Base-by-base conservation (phyloP, 2,888 invertebrate genomes). In the Furcula furcula region DNA sequence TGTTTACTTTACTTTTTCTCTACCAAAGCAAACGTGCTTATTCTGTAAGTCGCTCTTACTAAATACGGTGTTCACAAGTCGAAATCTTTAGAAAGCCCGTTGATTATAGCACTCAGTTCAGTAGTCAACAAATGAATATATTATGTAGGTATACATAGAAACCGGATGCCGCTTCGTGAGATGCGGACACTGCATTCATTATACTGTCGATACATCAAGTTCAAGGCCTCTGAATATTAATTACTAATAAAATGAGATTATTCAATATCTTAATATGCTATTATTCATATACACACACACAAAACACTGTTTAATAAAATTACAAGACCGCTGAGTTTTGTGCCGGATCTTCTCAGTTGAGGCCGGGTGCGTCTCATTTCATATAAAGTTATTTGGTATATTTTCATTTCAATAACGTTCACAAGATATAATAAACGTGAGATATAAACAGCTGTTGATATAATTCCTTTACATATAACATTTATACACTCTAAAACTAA, bases 61-160 rank as follows among this genome's bases (percentile, higher is more conserved):
- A 26, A 25, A 12, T 26, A 26, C 14, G 26, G 14, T 26, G 14
- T 26, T 26, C n/a, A 20, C 1, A 9, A 14, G 26, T 26, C 14
- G 46, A 56, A 60, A 53, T 52, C 40, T 47, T 56, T 59, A 54
- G 55, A 62, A 62, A 56, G 63, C 46, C 31, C 29, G 38, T 42
- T 40, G 36, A 46, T 42, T 40, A 34, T 34, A 31, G 28, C 31
- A 29, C 34, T 36, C 21, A 46, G 30, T 43, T 36, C 21, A 44
- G 47, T 41, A 37, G 21, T 33, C 28, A 38, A 29, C 31, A 35
- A 9, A 18, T 20, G 38, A 39, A 38, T 34, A 28, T 46, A n/a
- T 41, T 44, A 42, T 27, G 14, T 36, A 18, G 25, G 19, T 34
- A 12, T 21, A 23, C 25, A 27, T 31, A 31, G 22, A 31, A 45